Conservation (phyloP, 23 tunicate genomes). For the Ciona savignyi region DNA sequence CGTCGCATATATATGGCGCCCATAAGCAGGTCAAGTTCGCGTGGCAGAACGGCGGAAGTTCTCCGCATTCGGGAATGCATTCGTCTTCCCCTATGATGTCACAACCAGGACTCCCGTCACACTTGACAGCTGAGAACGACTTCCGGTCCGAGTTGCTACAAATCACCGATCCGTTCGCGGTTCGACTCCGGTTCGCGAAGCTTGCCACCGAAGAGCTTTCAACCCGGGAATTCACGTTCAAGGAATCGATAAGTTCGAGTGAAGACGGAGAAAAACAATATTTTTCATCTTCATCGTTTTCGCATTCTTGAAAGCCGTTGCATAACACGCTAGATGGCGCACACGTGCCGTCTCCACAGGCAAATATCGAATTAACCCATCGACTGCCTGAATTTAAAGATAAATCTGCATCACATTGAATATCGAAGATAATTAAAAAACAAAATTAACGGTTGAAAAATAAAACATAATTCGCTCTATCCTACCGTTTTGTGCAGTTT, state of each 20-base stretch:
- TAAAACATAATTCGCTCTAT: no score
- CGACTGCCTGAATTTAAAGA: no score
- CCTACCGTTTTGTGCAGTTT: no score
- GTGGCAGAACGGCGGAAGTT: constrained; percentile 33
- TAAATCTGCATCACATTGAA: no score
- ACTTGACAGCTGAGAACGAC: constrained; percentile 12
- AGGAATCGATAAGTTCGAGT: not conserved
- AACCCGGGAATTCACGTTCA: not conserved
- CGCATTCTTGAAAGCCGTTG: constrained; percentile 35
- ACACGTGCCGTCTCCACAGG: constrained; percentile 59
- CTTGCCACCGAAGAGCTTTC: constrained; percentile 1
- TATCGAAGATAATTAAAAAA: no score
- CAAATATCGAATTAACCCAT: constrained; percentile 2
- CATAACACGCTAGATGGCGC: constrained; percentile 19
- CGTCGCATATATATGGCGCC: constrained; percentile 43
- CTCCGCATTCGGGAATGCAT: constrained; percentile 21
- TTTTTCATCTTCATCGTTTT: constrained; percentile 41
- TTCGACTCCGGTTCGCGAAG: not conserved
- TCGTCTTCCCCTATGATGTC: constrained; percentile 32
- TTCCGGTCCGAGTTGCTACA: not conserved
- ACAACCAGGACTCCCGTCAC: constrained; percentile 54
- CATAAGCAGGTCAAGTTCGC: constrained; percentile 24
- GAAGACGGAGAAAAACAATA: constrained; percentile 23
- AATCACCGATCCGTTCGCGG: not conserved
- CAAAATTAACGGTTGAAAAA: no score